Base-by-base conservation (phyloP, 2,113 vertebrate genomes). In the Ailurus styani region DNA sequence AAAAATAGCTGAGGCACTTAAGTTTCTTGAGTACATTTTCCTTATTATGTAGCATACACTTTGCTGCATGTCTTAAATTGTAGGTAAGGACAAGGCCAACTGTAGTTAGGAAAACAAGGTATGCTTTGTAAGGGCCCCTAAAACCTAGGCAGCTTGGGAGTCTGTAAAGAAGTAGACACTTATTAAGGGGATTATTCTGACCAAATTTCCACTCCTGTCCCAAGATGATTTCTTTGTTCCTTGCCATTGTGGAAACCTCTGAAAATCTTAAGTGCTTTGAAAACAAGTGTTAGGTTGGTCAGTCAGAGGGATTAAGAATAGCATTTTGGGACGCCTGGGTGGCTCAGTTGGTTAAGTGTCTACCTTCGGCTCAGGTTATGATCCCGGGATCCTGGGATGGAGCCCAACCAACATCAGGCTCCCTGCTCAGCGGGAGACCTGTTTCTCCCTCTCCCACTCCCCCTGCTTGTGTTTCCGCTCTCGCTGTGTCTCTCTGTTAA, bases 151-250 rank as follows among this genome's bases (percentile, higher is more conserved):
- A 54, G 15, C 5, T 47, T 47, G 20, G 77, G 60, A 81, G n/a
- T 34, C 40, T 82, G 3, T 31, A 50, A 79, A 87, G 50, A 68
- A 83, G 37, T 31, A 29, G 23, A 42, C 27, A 62, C 54, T 17
- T 57, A 45, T 55, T 70, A 70, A 55, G 82, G 50, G n/a, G 21
- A 54, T 85, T 72, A 72, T 88, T 96, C 10, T 82, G 47, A 79
- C 77, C 40, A 62, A 79, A 89, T 88, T 91, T 88, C 21, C 31
- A 75, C 25, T 77, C 45, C 25, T 66, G 0, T 91, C 18, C 27
- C 57, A 84, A 94, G 29, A 62, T 78, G 25, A 78, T 52, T 96
- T 96, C 81, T 96, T 89, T 73, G 77, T 83, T 95, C 78, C 66
- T 66, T 84, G 57, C 37, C 91, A 40, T 13, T 50, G 23, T 8